Evolutionary conservation across 2,797 vertebrate genomes (phyloP), one percentile per base, ranked within the genome.

Genomic region (Danio albolineatus): DNA sequence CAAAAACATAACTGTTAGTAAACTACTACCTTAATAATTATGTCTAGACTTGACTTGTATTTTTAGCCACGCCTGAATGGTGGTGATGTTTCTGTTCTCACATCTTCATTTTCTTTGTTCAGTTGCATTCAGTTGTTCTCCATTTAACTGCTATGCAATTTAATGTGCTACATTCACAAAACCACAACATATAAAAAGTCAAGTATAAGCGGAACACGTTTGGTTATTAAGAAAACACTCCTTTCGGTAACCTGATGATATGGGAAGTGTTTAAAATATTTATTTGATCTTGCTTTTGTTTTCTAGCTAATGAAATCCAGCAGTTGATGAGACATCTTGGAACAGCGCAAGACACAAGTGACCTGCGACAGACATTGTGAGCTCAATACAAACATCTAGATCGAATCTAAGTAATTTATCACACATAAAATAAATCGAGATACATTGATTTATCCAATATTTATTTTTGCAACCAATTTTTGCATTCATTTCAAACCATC

Each of bases 361-460:
- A 97, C 66, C 88, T 98, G 39, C 90, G 92, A 80, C 95, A 96
- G 73, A 94, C 94, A 43, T 94, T 99, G 97, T 99, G 91, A 98
- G 97, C 96, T 1, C 0, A 41, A 44, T 10, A 28, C 21, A 65
- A 64, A 16, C n/a, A 36, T 14, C 10, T 13, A 10, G 5, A 10
- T 28, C 2, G 14, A 10, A 41, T 36, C 5, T 36, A 38, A 48
- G 48, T 4, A 19, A 39, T 39, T 75, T 12, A 17, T 12, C 44
- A 46, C 4, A 7, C 6, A 28, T 44, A 57, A 7, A 51, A 14
- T 12, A 7, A 8, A 39, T 10, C 3, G 10, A 46, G 44, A 28
- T 3, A 28, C 1, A n/a, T n/a, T n/a, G n/a, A n/a, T n/a, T n/a
- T n/a, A n/a, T n/a, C n/a, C n/a, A n/a, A n/a, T n/a, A n/a, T n/a